phyloP scores from a whole-genome alignment of 2,113 vertebrate species.

The Aegotheles bennettii region DNA sequence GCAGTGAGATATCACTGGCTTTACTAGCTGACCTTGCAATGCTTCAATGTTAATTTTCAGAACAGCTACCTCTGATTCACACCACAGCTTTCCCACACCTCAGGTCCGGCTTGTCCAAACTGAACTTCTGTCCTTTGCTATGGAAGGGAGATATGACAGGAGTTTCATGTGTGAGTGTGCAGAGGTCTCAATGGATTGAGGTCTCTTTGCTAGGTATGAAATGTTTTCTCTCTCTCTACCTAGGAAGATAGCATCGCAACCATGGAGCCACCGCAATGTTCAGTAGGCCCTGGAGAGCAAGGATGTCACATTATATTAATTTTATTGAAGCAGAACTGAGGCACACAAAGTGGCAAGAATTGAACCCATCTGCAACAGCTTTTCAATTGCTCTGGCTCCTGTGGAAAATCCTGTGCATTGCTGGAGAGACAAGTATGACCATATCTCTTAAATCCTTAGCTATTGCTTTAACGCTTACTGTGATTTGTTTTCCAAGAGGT shows the following conservation, averaged over 20 bases:
- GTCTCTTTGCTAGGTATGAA: neutral
- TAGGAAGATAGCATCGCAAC: neutral
- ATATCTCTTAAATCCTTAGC: neutral
- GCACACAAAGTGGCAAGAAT: neutral
- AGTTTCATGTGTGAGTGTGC: neutral
- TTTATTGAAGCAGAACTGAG: neutral
- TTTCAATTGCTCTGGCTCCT: neutral
- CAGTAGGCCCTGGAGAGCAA: neutral
- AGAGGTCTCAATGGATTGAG: neutral
- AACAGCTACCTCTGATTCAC: neutral
- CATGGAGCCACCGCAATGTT: accelerated
- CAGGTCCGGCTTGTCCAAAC: neutral
- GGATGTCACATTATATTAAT: neutral
- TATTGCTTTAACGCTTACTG: neutral
- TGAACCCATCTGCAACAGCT: neutral
- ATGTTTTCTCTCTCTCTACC: neutral
- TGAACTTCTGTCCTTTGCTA: neutral
- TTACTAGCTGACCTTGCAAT: neutral
- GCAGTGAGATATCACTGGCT: neutral
- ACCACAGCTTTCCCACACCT: neutral
- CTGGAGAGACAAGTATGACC: neutral
- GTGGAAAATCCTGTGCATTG: neutral
- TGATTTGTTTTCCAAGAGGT: neutral
- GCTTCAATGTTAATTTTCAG: neutral
- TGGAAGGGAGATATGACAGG: neutral